These are phyloP conservation scores for Plusia festucae DNA, from an alignment of 2,888 invertebrate species.

Conservation along the genomic window DNA sequence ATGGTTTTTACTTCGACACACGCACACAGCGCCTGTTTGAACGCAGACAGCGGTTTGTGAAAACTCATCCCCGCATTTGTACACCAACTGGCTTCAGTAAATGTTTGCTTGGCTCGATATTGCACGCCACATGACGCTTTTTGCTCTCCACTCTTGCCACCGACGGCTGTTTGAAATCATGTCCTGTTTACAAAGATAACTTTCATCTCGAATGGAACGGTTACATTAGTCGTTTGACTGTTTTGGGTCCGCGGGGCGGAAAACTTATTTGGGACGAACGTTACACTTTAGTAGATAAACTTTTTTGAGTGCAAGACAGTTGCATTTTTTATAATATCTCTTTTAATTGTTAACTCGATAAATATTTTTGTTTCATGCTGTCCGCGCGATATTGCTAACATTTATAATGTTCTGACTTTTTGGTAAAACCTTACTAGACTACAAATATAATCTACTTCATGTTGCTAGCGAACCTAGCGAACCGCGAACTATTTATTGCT, in stretches of 20 bases:
- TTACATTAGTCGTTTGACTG: constrained; percentile 59
- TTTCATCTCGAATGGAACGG: constrained; percentile 60
- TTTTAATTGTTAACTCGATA: not conserved
- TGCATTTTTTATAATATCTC: not conserved
- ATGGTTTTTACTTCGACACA: constrained; percentile 31
- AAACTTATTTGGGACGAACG: constrained; percentile 25
- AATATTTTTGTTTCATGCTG: not conserved
- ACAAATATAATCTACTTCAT: no score
- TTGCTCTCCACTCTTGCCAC: constrained; percentile 63
- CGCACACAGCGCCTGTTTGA: constrained; percentile 50
- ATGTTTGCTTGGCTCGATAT: constrained; percentile 83
- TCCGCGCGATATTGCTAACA: not conserved
- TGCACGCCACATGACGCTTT: constrained; percentile 77
- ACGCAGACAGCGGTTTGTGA: constrained; percentile 65
- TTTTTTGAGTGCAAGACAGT: constrained; percentile 9
- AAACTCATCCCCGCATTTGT: constrained; percentile 78
- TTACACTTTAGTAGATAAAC: not conserved
- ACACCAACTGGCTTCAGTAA: constrained; percentile 74
- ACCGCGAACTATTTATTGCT: not conserved
- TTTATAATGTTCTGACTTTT: not conserved
- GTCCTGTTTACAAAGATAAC: constrained; percentile 70
- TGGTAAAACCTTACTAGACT: not conserved
- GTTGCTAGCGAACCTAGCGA: no score
- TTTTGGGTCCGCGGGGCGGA: constrained; percentile 23
- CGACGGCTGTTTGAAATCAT: constrained; percentile 67